Evolutionary conservation across 1,140 invertebrate species (phyloP).

Genomic region (Dreissena rostriformis): DNA sequence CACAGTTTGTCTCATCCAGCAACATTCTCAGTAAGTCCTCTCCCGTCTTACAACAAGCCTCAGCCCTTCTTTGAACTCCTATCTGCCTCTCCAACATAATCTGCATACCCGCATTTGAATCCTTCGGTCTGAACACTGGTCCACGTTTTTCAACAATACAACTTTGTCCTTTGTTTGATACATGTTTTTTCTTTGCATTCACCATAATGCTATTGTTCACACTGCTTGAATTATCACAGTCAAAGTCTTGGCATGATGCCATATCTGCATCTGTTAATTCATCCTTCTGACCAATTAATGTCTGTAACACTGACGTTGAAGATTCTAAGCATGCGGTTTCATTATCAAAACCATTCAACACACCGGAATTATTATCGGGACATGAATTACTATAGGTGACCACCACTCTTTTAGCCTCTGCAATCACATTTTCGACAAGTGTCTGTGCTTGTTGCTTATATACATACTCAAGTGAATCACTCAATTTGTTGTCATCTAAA

Average conservation of each 20-base stretch:
- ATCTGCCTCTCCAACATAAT: not conserved
- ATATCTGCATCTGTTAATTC: not conserved
- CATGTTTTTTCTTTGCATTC: not conserved
- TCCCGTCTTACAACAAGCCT: constrained; percentile 87
- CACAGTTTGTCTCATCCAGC: constrained; percentile 92
- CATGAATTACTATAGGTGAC: not conserved
- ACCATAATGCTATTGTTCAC: not conserved
- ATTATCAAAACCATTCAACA: not conserved
- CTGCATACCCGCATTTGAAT: constrained; percentile 7
- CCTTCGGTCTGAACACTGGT: not conserved
- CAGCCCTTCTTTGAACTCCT: constrained; percentile 45
- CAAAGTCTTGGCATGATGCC: not conserved
- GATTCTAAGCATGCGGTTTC: not conserved
- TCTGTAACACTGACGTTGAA: not conserved
- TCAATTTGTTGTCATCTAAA: not conserved
- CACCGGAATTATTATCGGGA: not conserved
- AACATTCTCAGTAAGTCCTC: constrained; percentile 94
- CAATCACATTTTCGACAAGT: constrained; percentile 36
- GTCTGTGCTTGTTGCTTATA: not conserved
- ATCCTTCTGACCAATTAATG: not conserved
- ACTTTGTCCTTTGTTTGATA: not conserved
- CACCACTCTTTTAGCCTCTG: constrained; percentile 33
- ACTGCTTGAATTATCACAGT: not conserved
- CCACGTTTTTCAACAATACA: constrained; percentile 3
- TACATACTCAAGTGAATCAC: not conserved